Base-by-base conservation (phyloP, 1,140 invertebrate species). In the Drosophila truncata region DNA sequence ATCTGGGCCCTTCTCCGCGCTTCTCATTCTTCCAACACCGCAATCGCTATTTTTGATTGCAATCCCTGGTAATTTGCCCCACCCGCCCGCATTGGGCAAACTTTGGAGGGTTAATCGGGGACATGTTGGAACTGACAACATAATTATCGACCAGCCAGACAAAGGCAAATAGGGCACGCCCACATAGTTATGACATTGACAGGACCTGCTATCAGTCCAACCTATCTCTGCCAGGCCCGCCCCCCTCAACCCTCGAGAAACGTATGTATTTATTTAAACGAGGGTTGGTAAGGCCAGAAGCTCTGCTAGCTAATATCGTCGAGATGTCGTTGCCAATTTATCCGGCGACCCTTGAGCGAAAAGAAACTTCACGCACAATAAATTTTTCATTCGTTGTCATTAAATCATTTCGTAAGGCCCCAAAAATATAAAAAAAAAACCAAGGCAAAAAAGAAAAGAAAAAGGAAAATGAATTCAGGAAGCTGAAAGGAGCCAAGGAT, bases 181-280 rank as follows among this genome's bases (percentile, higher is more conserved):
- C 84, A 88, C 84, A 78, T 67, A 80, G 80, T 87, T 87, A 84
- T 87, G 84, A 87, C 80, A 88, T 71, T 88, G 84, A 88, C 84
- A 88, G 77, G 78, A 64, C 61, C 65, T 55, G 49, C 47, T 62
- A 64, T 58, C 57, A 42, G 41, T 39, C 29, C 65, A 44, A 47
- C 54, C 55, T 41, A 47, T 58, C 55, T 41, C 35, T 33, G 37
- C 10, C 37, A 35, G 20, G 33, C 50, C 31, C 49, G n/a, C n/a
- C n/a, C 25, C 25, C 10, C n/a, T n/a, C 16, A 11, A 27, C 11
- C 35, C 27, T 8, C 35, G 29, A 55, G 16, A 11, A 25, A 16
- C 23, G 9, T 33, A n/a, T 47, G 25, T 20, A 52, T 46, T 39
- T 61, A 49, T 37, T 69, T 52, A 55, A 67, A 50, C 62, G 46